phyloP scores from a whole-genome alignment of 2,113 vertebrate genomes.

The Elgaria multicarinata region DNA sequence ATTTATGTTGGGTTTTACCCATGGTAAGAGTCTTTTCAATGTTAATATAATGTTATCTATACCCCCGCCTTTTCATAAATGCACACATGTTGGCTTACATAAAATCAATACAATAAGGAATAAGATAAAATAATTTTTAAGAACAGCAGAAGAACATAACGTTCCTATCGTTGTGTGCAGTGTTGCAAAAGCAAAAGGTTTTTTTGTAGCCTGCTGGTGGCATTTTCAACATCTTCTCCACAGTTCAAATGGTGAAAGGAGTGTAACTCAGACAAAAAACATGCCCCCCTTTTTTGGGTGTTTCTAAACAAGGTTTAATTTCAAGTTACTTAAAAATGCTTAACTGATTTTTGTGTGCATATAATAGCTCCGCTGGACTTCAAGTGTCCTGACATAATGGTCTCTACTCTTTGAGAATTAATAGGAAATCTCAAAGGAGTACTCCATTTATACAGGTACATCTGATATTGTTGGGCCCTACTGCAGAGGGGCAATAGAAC shows the following conservation, averaged over 20 bases:
- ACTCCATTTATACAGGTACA: neutral
- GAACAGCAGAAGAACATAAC: neutral
- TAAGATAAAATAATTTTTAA: neutral
- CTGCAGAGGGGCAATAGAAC: neutral
- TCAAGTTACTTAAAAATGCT: conserved; percentile 15
- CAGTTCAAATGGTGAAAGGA: neutral
- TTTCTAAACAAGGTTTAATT: conserved; percentile 12
- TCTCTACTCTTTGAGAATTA: neutral
- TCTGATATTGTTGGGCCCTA: conserved; percentile 15
- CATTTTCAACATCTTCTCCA: neutral
- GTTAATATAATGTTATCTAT: neutral
- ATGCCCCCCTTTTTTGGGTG: neutral
- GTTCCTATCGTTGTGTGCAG: neutral
- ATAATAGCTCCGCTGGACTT: conserved; percentile 12
- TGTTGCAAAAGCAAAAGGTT: neutral
- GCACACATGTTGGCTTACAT: too few relatives aligned
- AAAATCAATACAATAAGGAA: neutral
- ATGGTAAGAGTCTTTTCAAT: neutral
- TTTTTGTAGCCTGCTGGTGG: neutral
- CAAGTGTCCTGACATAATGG: conserved; percentile 14
- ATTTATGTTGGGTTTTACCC: neutral
- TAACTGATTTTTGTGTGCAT: conserved; percentile 22
- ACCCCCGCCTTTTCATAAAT: too few relatives aligned
- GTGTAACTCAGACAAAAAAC: neutral
- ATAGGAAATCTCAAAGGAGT: conserved; percentile 1